phyloP scores from a whole-genome alignment of 2,888 invertebrate genomes.

The Cremastinae sp. region DNA sequence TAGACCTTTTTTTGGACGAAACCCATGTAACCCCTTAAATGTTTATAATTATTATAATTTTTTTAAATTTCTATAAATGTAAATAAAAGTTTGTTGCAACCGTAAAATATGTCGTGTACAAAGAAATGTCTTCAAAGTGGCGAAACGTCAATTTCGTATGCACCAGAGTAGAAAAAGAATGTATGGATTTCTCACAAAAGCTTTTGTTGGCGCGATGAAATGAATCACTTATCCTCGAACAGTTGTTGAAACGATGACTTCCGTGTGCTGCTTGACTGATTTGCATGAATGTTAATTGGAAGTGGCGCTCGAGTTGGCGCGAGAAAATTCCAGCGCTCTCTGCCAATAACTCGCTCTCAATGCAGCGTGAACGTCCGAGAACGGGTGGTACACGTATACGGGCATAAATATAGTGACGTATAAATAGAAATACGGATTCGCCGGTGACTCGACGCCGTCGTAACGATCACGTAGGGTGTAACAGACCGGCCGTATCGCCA shows the following conservation, averaged over 20 bases:
- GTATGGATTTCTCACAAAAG: conserved; percentile 6
- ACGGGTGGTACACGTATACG: not conserved
- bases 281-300: conserved; percentile 63
- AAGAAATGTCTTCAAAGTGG: not conserved
- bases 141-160: conserved; percentile 34
- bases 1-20: too few relatives aligned
- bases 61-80: too few relatives aligned
- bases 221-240: conserved; percentile 18
- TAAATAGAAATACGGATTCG: conserved; percentile 7
- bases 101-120: too few relatives aligned
- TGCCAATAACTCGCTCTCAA: conserved; percentile 49
- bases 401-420: not conserved
- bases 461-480: conserved; percentile 63
- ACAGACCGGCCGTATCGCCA: conserved; percentile 63
- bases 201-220: conserved; percentile 8
- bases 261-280: conserved; percentile 52
- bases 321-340: conserved; percentile 13
- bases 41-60: too few relatives aligned
- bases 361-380: conserved; percentile 25
- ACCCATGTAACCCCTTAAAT: too few relatives aligned
- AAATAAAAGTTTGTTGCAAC: too few relatives aligned
- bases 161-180: not conserved
- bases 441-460: conserved; percentile 37
- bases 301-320: conserved; percentile 38
- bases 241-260: conserved; percentile 29